Evolutionary conservation across 1,140 invertebrate genomes (phyloP).

Genomic region (Drosophila mayri): DNA sequence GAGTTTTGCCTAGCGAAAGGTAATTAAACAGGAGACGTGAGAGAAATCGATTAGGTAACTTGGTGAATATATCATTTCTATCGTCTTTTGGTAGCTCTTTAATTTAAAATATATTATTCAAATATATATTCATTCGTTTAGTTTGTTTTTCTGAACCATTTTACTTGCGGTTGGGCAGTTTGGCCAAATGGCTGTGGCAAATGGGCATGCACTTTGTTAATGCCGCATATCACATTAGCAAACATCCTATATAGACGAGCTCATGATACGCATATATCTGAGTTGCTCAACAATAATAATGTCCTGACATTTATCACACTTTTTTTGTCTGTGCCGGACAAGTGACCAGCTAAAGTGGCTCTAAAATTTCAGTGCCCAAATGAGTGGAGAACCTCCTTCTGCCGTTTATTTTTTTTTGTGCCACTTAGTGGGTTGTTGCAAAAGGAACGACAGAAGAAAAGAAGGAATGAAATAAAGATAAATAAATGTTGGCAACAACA

Average conservation of each 20-base stretch:
- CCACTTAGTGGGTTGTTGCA: slow-evolving; percentile 42
- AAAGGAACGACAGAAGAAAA: slow-evolving; percentile 24
- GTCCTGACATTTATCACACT: slow-evolving; percentile 68
- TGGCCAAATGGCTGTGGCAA: slow-evolving; percentile 27
- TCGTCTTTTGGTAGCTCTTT: not conserved
- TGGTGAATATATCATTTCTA: not conserved
- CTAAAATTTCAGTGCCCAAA: slow-evolving; percentile 78
- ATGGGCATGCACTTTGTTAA: slow-evolving; percentile 58
- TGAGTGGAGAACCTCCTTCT: slow-evolving; percentile 30
- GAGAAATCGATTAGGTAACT: slow-evolving; percentile 16
- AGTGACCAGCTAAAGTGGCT: slow-evolving; percentile 74
- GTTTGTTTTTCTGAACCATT: not conserved
- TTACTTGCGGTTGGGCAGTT: slow-evolving; percentile 1
- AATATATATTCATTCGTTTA: not conserved
- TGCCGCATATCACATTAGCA: slow-evolving; percentile 53
- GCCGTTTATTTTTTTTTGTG: not conserved
- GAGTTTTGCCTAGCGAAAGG: slow-evolving; percentile 39
- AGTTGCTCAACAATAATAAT: slow-evolving; percentile 64
- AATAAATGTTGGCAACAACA: slow-evolving; percentile 82
- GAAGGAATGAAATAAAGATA: slow-evolving; percentile 62
- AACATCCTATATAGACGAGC: slow-evolving; percentile 34
- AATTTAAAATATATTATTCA: not conserved
- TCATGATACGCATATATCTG: slow-evolving; percentile 22
- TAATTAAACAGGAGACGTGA: slow-evolving; percentile 43
- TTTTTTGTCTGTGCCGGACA: slow-evolving; percentile 19